Evolutionary conservation across 2,113 vertebrate species (phyloP).

Genomic region (Columba janthina): DNA sequence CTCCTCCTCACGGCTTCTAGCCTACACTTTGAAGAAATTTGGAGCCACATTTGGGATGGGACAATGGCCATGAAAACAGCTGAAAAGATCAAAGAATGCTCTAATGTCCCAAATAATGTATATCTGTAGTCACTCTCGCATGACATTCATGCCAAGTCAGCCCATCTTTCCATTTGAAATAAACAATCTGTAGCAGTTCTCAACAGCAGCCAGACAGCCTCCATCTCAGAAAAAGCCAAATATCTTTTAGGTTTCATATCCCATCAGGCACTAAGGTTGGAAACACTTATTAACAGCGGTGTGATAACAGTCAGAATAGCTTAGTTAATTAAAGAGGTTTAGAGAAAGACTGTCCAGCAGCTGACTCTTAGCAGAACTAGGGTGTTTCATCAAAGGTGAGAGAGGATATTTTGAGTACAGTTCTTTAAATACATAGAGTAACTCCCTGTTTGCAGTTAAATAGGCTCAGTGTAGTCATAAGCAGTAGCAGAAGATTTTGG

Average conservation of each 20-base stretch:
- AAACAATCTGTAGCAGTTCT: slow-evolving; percentile 27
- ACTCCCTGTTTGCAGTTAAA: not conserved
- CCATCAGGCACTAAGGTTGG: not conserved
- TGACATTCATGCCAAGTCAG: not conserved
- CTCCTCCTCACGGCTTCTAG: rapidly evolving
- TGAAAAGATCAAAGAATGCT: not conserved
- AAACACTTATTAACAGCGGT: not conserved
- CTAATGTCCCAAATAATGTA: not conserved
- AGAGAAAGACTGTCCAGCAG: not conserved
- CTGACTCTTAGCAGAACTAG: not conserved
- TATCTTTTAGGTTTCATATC: slow-evolving; percentile 22
- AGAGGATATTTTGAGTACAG: not conserved
- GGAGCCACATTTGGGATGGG: not conserved
- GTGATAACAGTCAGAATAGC: not conserved
- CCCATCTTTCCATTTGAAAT: not conserved
- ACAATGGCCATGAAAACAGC: not conserved
- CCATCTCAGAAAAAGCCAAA: not conserved
- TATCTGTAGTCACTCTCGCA: not conserved
- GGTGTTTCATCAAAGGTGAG: not conserved
- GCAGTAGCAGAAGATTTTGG: rapidly evolving
- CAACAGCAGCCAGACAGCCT: not conserved
- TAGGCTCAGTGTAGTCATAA: not conserved
- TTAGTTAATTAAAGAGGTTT: not conserved
- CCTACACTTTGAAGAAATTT: not conserved
- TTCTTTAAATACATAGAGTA: not conserved